Evolutionary conservation across 2,888 invertebrate species (phyloP).

Genomic region (Omphaloscelis lunosa): DNA sequence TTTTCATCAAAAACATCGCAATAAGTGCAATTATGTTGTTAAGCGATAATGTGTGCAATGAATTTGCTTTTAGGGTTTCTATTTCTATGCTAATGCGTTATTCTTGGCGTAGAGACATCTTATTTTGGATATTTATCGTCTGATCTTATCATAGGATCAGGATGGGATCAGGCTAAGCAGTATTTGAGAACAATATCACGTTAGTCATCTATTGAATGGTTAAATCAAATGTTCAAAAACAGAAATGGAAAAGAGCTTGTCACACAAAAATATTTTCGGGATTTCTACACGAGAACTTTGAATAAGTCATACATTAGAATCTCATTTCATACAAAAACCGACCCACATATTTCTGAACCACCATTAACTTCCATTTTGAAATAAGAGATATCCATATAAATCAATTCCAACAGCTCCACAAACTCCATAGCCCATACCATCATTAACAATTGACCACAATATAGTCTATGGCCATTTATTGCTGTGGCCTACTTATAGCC

Average conservation of each 20-base stretch:
- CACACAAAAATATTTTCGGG: not conserved
- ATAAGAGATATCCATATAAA: slow-evolving; percentile 18
- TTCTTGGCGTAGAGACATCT: not conserved
- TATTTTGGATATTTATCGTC: not conserved
- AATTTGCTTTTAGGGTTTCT: not conserved
- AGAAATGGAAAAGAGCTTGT: not conserved
- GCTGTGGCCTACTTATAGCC: slow-evolving; percentile 55
- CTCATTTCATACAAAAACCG: not conserved
- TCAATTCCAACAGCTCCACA: slow-evolving; percentile 9
- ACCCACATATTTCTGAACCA: not conserved
- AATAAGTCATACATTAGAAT: not conserved
- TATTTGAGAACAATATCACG: not conserved
- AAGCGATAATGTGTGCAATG: slow-evolving; percentile 5
- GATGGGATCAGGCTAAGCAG: not conserved
- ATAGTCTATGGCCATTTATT: slow-evolving; percentile 50
- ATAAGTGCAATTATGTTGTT: slow-evolving; percentile 34
- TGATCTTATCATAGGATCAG: too few species aligned
- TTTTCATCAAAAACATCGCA: slow-evolving; percentile 54
- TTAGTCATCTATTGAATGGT: not conserved
- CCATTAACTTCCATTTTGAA: not conserved
- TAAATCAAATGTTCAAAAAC: not conserved
- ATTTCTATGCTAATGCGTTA: not conserved
- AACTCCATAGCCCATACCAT: slow-evolving; percentile 3
- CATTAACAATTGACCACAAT: slow-evolving; percentile 56
- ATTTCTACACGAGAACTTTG: not conserved